Percentiles rank a stretch among this genome's conserved stretches.
These are phyloP conservation scores for Epinotia ramella DNA, from an alignment of 2,888 invertebrate genomes.

Conservation along the genomic window DNA sequence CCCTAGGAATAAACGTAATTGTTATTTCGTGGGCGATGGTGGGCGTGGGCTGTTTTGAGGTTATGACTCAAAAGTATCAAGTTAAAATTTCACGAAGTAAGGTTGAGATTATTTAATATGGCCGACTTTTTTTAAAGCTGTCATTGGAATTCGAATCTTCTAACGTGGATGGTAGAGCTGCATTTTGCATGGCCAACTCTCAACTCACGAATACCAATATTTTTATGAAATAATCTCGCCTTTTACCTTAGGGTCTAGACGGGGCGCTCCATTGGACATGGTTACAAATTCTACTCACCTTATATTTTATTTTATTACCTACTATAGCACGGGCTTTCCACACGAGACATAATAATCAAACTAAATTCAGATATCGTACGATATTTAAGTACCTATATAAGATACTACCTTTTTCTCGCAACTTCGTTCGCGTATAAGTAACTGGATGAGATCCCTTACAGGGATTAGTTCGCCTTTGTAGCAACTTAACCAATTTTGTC, in stretches of 20 bases:
- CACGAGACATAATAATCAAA: conserved; percentile 4
- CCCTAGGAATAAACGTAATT: neutral
- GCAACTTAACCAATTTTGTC: too few species aligned
- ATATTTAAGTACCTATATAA: neutral
- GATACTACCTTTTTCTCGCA: too few species aligned
- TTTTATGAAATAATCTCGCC: conserved; percentile 18
- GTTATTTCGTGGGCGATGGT: neutral
- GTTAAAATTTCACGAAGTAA: conserved; percentile 20
- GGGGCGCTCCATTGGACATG: conserved; percentile 19
- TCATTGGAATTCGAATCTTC: too few species aligned
- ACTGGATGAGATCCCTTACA: too few species aligned
- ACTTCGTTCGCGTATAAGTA: too few species aligned
- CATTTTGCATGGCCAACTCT: too few species aligned
- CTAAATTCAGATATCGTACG: conserved; percentile 11
- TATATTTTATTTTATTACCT: conserved; percentile 1
- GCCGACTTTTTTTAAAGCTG: too few species aligned
- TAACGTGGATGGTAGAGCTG: too few species aligned
- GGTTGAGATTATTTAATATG: too few species aligned
- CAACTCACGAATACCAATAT: neutral
- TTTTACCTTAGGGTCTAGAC: conserved; percentile 24
- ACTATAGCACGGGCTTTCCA: neutral
- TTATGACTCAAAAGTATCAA: conserved; percentile 18
- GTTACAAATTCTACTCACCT: conserved; percentile 19
- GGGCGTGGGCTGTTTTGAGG: too few species aligned
- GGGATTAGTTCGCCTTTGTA: too few species aligned